Base-by-base conservation (phyloP, 2,113 vertebrate genomes). In the Merops nubicus region DNA sequence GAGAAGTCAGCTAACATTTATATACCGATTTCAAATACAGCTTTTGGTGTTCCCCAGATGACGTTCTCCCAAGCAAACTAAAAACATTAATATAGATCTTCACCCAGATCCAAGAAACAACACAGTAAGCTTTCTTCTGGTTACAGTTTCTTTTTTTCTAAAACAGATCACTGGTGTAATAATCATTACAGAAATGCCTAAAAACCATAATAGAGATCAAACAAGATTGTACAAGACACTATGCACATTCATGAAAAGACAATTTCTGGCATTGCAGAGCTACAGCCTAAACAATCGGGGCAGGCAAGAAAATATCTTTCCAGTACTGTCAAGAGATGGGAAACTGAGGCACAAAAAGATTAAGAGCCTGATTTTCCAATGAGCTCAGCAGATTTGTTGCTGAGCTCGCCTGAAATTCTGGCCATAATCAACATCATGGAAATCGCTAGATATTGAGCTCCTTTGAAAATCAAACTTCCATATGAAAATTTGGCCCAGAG, bases 391-490 rank as follows among this genome's bases (percentile, higher is more conserved):
- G 9, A 81, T 92, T 94, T 94, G 73, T 75, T 95, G 92, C 92
- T 92, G 86, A 95, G 83, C 76, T 93, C 6, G 5, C 88, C 62
- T 93, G 69, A 96, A 95, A 94, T 94, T 91, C 88, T 93, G 47
- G 54, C 93, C 72, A 82, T 85, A 93, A 93, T 85, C 90, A 95
- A 69, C 96, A 94, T 54, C 75, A 97, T 96, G 93, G 93, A 94
- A 97, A 96, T 95, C 76, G 81, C 60, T 64, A 86, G 92, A 96
- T 96, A 93, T 74, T 96, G 56, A 84, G 92, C 88, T 91, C 72
- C 93, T 97, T 96, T 97, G 96, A 96, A 96, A 97, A 94, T 34
- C 92, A 94, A 93, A 93, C 88, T 88, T 83, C 88, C 93, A 38
- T 96, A 96, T 93, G 95, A 94, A 96, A 95, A 97, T 92, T 56